Percentiles rank a stretch among this genome's conserved stretches.
Conservation (phyloP, 2,888 invertebrate species). For the Calephelis perditalis region DNA sequence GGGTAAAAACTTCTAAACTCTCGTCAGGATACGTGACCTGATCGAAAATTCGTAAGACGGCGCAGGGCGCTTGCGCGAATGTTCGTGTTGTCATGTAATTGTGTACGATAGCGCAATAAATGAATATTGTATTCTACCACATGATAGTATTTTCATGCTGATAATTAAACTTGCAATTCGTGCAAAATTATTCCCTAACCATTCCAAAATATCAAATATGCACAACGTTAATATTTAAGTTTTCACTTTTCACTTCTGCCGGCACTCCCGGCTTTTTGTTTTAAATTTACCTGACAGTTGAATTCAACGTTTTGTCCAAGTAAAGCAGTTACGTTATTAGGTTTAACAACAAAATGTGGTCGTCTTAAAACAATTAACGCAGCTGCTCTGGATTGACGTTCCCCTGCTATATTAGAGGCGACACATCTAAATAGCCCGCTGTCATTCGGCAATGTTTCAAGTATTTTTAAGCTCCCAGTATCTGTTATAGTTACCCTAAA, state of each 20-base stretch:
- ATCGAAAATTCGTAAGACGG: no score
- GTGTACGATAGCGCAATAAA: no score
- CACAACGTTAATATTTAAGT: no score
- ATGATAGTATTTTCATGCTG: no score
- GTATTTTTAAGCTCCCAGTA: conserved; percentile 93
- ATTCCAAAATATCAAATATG: no score
- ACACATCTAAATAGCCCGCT: conserved; percentile 95
- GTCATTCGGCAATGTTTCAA: conserved; percentile 91
- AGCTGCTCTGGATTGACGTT: conserved; percentile 88
- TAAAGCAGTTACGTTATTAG: conserved; percentile 89
- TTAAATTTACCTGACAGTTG: conserved; percentile 81
- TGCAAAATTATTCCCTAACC: no score
- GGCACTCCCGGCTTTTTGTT: neutral
- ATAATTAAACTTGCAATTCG: no score
- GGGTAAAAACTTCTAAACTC: no score
- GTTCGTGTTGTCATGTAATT: no score
- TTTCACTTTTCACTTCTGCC: neutral
- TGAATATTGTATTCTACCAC: no score
- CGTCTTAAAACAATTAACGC: conserved; percentile 90
- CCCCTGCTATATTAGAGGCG: conserved; percentile 94
- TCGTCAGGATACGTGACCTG: no score
- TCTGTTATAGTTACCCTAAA: conserved; percentile 88
- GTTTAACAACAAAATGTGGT: conserved; percentile 92
- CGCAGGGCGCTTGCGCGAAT: no score
- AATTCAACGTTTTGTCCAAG: conserved; percentile 91